A percentile compares a stretch with the other conserved stretches of the same genome.
phyloP scores from a whole-genome alignment of 1,140 invertebrate genomes.

The Atopsyche davidsoni region DNA sequence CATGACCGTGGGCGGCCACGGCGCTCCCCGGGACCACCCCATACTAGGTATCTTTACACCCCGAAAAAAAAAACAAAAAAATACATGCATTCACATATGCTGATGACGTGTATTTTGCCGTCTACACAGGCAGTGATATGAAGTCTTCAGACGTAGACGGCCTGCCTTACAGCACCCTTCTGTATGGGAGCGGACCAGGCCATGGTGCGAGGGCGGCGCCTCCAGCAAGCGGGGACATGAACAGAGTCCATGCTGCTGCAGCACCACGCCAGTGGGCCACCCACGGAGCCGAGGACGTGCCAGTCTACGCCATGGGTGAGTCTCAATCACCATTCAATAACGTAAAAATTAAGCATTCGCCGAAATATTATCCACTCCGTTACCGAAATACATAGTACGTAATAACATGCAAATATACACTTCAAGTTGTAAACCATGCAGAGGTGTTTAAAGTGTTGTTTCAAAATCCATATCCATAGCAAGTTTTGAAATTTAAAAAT shows the following conservation, averaged over 20 bases:
- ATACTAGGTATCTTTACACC: slow-evolving; percentile 50
- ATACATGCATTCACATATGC: no score
- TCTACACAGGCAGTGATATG: slow-evolving; percentile 62
- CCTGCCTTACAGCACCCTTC: slow-evolving; percentile 61
- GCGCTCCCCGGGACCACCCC: slow-evolving; percentile 59
- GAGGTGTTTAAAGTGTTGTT: no score
- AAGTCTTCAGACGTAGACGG: slow-evolving; percentile 62
- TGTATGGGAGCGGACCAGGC: slow-evolving; percentile 69
- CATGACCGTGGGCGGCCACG: slow-evolving; percentile 61
- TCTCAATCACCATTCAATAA: no score
- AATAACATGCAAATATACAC: no score
- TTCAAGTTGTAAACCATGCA: no score
- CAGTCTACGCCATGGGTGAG: slow-evolving; percentile 72
- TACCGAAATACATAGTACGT: no score
- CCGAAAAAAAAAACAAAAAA: no score
- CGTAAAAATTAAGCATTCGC: no score
- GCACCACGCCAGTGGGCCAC: slow-evolving; percentile 72
- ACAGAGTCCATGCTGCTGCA: slow-evolving; percentile 53
- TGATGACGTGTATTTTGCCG: no score
- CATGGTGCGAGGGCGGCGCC: slow-evolving; percentile 39
- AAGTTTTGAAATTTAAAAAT: no score
- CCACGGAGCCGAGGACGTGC: slow-evolving; percentile 86
- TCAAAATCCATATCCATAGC: no score
- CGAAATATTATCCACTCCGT: no score
- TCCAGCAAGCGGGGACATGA: slow-evolving; percentile 37